phyloP scores from a whole-genome alignment of 2,797 vertebrate genomes.

The Halcyon badia region DNA sequence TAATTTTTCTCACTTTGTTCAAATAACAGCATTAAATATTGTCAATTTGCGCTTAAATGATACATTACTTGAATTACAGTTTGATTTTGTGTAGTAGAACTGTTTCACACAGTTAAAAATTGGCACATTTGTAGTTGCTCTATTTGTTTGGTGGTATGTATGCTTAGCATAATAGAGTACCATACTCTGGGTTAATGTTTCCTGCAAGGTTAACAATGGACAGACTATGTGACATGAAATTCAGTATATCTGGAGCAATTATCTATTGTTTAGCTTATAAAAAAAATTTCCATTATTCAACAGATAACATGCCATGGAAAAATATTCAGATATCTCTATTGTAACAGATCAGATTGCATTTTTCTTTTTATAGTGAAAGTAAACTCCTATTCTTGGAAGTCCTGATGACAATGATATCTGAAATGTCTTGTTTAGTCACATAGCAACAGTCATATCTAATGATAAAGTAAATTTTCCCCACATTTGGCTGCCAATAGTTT shows the following conservation, averaged over 20 bases:
- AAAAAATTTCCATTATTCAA: constrained; percentile 53
- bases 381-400: constrained; percentile 39
- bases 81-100: neutral
- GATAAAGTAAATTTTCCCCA: neutral
- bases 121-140: neutral
- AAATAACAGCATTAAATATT: neutral
- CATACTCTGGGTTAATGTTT: constrained; percentile 5
- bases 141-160: neutral
- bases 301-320: constrained; percentile 57
- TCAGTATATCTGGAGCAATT: constrained; percentile 43
- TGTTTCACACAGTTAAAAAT: neutral
- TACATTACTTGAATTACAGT: neutral
- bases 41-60: neutral
- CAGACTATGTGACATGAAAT: constrained; percentile 32
- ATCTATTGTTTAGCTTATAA: constrained; percentile 53
- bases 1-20: neutral
- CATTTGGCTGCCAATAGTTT: neutral
- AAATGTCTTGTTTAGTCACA: constrained; percentile 49
- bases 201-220: constrained; percentile 55
- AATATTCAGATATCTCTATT: constrained; percentile 60
- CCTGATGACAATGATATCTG: constrained; percentile 2
- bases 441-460: neutral
- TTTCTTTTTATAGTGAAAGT: constrained; percentile 3
- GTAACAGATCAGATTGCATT: constrained; percentile 2
- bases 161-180: neutral